phyloP scores from a whole-genome alignment of 2,888 invertebrate genomes.

The Scaptomyza caliginosa region DNA sequence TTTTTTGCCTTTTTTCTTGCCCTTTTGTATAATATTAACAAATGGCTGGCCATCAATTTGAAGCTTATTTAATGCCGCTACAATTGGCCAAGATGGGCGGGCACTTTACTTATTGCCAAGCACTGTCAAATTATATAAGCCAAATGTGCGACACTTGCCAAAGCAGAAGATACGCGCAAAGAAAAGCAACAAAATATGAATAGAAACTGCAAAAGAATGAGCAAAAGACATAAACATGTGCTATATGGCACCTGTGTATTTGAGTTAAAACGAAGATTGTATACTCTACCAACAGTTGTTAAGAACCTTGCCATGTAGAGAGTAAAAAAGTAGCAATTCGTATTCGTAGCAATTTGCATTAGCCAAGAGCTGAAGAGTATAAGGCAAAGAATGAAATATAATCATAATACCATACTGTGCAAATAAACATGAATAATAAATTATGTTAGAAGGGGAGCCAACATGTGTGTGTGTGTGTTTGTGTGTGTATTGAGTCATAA shows the following conservation, averaged over 20 bases:
- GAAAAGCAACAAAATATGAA: conserved; percentile 1
- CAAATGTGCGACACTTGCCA: conserved; percentile 42
- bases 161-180: conserved; percentile 36
- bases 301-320: too few relatives aligned
- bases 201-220: background rate
- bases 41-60: conserved; percentile 77
- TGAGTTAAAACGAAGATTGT: background rate
- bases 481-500: conserved; percentile 16
- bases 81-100: conserved; percentile 52
- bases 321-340: too few relatives aligned
- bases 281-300: too few relatives aligned
- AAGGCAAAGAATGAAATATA: conserved; percentile 21
- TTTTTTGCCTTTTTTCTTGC: background rate
- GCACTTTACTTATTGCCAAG: conserved; percentile 57
- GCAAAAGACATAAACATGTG: background rate
- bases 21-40: conserved; percentile 68
- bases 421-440: conserved; percentile 76
- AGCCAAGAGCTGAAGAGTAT: conserved; percentile 15
- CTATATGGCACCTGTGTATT: background rate
- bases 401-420: conserved; percentile 42
- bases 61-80: conserved; percentile 73
- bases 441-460: conserved; percentile 49
- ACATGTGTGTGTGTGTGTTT: conserved; percentile 6
- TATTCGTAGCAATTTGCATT: background rate
- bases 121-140: conserved; percentile 72